These are phyloP conservation scores for Silurus asotus DNA, from an alignment of 2,113 vertebrate genomes.

Conservation along the genomic window DNA sequence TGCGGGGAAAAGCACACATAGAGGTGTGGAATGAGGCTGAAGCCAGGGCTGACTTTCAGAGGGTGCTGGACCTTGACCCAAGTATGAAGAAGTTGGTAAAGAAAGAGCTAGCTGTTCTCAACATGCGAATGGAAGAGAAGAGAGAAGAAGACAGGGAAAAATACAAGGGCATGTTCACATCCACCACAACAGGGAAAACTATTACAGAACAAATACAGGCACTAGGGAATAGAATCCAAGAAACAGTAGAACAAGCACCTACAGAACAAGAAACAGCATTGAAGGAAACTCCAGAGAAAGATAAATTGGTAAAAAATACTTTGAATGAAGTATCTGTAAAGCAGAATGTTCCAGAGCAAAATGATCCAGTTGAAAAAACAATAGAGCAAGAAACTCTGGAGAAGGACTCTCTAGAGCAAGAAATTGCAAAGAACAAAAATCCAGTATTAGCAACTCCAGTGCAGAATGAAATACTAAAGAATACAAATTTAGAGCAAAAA, in stretches of 20 bases:
- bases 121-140: constrained; percentile 80
- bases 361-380: too few relatives aligned
- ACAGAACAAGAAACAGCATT: not conserved
- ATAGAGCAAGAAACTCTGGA: not conserved
- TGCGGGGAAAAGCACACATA: constrained; percentile 81
- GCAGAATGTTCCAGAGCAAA: not conserved
- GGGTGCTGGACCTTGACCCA: constrained; percentile 81
- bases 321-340: too few relatives aligned
- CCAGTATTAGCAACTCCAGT: not conserved
- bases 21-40: constrained; percentile 84
- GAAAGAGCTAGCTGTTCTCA: constrained; percentile 76
- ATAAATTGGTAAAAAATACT: too few relatives aligned
- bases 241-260: not conserved
- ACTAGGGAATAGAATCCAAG: constrained; percentile 4
- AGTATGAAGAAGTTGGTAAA: constrained; percentile 77
- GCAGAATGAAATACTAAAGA: not conserved
- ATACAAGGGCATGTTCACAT: constrained; percentile 77
- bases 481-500: too few relatives aligned
- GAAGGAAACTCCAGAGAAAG: not conserved
- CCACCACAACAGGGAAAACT: not conserved
- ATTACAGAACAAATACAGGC: not conserved
- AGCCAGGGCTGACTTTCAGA: constrained; percentile 75
- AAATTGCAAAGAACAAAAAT: not conserved
- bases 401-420: not conserved
- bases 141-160: constrained; percentile 78